A percentile compares a stretch with the other conserved stretches of the same genome.
phyloP scores from a whole-genome alignment of 2,113 vertebrate genomes.

The Vulpes ferrilata region DNA sequence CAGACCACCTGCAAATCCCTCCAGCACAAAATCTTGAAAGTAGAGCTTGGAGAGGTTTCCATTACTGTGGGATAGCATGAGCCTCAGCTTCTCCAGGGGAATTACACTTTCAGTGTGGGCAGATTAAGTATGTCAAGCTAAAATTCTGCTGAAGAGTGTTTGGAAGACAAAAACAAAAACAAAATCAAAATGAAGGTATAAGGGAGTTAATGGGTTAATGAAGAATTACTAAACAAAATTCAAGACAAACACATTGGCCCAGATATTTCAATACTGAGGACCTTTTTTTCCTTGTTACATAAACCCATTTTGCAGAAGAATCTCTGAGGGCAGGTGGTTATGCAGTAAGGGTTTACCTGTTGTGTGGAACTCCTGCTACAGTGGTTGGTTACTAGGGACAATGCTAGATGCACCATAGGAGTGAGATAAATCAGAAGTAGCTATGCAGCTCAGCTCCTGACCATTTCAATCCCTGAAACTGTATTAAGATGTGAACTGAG shows the following conservation, averaged over 20 bases:
- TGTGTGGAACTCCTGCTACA: neutral
- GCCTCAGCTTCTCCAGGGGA: neutral
- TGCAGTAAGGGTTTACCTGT: neutral
- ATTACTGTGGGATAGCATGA: neutral
- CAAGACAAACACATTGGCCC: neutral
- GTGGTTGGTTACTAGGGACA: no score
- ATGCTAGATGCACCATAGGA: no score
- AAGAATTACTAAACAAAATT: neutral
- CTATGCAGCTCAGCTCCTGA: neutral
- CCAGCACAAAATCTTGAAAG: neutral
- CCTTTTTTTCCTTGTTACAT: neutral
- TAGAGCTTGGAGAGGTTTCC: fast-evolving
- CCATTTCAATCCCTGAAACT: neutral
- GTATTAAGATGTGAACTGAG: no score
- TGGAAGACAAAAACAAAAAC: neutral
- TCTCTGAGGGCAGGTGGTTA: neutral
- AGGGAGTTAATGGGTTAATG: neutral
- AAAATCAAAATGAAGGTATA: neutral
- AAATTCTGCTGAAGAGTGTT: neutral
- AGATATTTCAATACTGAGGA: neutral
- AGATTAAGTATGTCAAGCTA: neutral
- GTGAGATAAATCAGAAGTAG: no score
- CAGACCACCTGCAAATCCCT: neutral
- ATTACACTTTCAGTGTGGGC: no score
- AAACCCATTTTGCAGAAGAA: neutral